Percentiles rank a stretch among this genome's conserved stretches.
Conservation (phyloP, 2,113 vertebrate species). For the Erythrocercus mccallii region DNA sequence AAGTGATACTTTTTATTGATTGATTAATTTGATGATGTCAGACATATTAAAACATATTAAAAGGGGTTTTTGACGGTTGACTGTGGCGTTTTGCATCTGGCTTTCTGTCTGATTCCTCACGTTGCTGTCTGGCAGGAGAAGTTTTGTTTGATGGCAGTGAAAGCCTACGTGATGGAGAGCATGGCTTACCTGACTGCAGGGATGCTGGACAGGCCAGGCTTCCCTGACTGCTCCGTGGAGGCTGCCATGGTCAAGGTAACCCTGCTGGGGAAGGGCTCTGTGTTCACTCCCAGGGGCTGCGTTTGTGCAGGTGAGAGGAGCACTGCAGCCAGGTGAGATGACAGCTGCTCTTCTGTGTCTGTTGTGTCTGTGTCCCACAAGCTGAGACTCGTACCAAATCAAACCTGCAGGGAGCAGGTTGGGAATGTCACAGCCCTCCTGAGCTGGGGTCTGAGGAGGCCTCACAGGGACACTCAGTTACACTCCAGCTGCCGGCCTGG, state of each 20-base stretch:
- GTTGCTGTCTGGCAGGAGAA: conserved; percentile 79
- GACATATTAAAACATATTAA: neutral
- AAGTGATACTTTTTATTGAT: neutral
- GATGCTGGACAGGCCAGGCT: conserved; percentile 91
- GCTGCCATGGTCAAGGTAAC: conserved; percentile 95
- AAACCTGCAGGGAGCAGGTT: neutral
- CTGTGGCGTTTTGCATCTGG: neutral
- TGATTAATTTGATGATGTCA: neutral
- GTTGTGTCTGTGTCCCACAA: neutral
- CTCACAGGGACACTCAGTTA: neutral
- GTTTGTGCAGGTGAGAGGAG: fast-evolving
- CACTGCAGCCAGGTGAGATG: neutral
- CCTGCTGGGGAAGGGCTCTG: neutral
- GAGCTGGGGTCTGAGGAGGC: neutral
- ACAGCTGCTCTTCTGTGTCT: neutral
- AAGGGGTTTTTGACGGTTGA: neutral
- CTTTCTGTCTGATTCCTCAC: neutral
- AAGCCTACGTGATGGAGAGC: conserved; percentile 93
- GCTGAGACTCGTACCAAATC: fast-evolving
- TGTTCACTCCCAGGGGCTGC: neutral
- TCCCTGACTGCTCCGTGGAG: conserved; percentile 92
- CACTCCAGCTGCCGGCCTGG: neutral
- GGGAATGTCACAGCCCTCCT: fast-evolving
- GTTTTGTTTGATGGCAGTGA: conserved; percentile 88
- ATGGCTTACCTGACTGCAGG: conserved; percentile 98